Evolutionary conservation across 2,113 vertebrate genomes (phyloP).

Genomic region (Serilophus lunatus): DNA sequence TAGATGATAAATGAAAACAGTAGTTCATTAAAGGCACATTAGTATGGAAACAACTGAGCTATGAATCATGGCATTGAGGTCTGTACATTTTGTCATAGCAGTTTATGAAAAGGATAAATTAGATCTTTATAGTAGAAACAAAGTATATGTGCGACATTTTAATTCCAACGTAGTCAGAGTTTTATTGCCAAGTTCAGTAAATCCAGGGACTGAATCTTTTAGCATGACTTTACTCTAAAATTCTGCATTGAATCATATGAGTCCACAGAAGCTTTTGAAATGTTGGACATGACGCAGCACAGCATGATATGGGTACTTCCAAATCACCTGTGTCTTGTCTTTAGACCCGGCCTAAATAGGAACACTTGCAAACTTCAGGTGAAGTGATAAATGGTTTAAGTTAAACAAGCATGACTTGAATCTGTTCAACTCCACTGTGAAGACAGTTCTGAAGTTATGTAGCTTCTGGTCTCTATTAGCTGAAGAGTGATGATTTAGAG

Average conservation of each 20-base stretch:
- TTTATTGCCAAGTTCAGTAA: background rate
- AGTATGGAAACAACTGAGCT: background rate
- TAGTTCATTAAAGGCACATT: background rate
- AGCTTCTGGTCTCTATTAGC: background rate
- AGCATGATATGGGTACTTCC: background rate
- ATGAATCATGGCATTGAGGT: background rate
- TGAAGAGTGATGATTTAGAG: background rate
- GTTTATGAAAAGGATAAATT: background rate
- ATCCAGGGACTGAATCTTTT: background rate
- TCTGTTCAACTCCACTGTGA: background rate
- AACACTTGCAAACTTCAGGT: background rate
- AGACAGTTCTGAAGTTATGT: background rate
- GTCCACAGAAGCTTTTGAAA: background rate
- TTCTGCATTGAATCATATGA: background rate
- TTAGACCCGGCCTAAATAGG: background rate
- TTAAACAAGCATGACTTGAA: background rate
- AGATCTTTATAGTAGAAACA: background rate
- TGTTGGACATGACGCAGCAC: background rate
- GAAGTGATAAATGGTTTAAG: background rate
- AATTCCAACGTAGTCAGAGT: background rate
- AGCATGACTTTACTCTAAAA: rapidly evolving
- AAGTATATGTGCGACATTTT: too few relatives aligned
- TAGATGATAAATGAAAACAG: background rate
- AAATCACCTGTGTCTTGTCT: background rate
- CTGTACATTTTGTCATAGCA: background rate